Percentiles rank a stretch among this genome's conserved stretches.
Evolutionary conservation across 2,113 vertebrate genomes (phyloP).

Genomic region (Meleagris gallopavo): DNA sequence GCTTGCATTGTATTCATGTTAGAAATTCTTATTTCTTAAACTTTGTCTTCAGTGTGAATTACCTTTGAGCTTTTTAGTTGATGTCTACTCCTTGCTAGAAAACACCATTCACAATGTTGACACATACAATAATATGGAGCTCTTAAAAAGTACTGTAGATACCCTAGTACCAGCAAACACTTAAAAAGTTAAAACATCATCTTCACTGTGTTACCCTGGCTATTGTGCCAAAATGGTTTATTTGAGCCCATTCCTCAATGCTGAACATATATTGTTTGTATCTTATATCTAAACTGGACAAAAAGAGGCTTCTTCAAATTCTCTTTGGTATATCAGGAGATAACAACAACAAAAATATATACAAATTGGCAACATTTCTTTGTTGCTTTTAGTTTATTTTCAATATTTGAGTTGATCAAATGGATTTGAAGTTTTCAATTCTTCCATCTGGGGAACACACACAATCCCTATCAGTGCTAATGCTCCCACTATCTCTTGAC

Average conservation of each 20-base stretch:
- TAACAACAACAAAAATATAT: background rate
- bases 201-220: background rate
- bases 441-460: background rate
- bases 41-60: background rate
- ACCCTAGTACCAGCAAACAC: background rate
- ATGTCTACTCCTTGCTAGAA: background rate
- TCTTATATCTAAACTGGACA: background rate
- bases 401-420: background rate
- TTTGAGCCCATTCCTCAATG: background rate
- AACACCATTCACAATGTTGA: background rate
- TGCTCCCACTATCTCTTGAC: accelerated
- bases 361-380: background rate
- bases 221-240: background rate
- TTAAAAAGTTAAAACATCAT: background rate
- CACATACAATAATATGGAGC: accelerated
- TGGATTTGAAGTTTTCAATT: background rate
- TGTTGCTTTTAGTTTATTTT: background rate
- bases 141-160: background rate
- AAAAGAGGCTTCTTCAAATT: background rate
- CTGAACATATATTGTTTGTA: background rate
- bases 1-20: background rate
- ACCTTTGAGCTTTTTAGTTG: background rate
- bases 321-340: background rate
- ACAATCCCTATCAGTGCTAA: background rate
- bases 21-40: background rate